Base-by-base conservation (phyloP, 2,888 invertebrate genomes). In the Drosophila niveifrons region DNA sequence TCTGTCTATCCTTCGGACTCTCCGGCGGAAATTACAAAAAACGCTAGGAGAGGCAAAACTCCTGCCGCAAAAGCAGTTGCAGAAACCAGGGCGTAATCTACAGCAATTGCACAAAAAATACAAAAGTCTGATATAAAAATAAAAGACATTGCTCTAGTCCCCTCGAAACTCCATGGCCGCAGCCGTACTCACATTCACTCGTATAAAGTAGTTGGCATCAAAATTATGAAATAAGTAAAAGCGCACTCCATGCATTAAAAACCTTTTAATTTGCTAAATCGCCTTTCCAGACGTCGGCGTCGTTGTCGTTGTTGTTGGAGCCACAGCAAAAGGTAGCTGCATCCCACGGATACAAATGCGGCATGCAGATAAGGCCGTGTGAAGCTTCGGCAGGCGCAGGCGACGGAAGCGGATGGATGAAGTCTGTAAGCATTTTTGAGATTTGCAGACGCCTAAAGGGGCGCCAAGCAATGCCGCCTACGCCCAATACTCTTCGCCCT, bases 221-320 rank as follows among this genome's bases (percentile, higher is more conserved):
- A 84, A 89, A 90, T 90, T 90, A 90, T 86, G 86, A 89, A 88
- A 85, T 90, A 90, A 90, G 89, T 90, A 80, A 84, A 89, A 86
- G 90, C 87, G 81, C 86, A 89, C 90, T 90, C 75, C 90, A 89
- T 86, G 91, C 91, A 91, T 91, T 91, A 91, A 91, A 90, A 91
- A 84, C 91, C 90, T 91, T 91, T 91, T 91, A 91, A 91, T 91
- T 91, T 91, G 90, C 86, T 91, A 91, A 91, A 91, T 91, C 90
- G 90, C 91, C 90, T 91, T 90, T 88, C 91, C 90, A 91, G 90
- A 90, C 90, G 80, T 74, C 70, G 80, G 41, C 36, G 74, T 59
- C 34, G 61, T 65, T 11, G 46, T 47, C 13, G 50, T 50, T n/a
- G 50, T 34, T 34, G 50, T 50, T n/a, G 34, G 31, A 11, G 18